Percentiles rank a stretch among this genome's conserved stretches.
Evolutionary conservation across 2,888 invertebrate species (phyloP).

Genomic region (Metacarcinus magister): DNA sequence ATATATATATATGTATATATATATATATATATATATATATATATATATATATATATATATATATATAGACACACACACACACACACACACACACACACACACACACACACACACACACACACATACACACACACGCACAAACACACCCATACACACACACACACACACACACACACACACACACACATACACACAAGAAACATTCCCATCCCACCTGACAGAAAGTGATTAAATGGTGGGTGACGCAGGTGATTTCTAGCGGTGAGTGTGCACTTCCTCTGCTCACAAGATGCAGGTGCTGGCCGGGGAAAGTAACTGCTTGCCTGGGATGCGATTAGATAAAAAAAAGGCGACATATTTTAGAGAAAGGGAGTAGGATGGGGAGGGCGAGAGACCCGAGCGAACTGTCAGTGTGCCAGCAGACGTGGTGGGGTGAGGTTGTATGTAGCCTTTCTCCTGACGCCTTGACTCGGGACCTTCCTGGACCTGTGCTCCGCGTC

Average conservation of each 20-base stretch:
- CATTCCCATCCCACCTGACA: slow-evolving; percentile 38
- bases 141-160: not conserved
- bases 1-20: not conserved
- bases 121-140: not conserved
- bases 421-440: slow-evolving; percentile 21
- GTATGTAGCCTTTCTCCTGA: slow-evolving; percentile 16
- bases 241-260: slow-evolving; percentile 22
- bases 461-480: slow-evolving; percentile 17
- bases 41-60: not conserved
- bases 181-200: not conserved
- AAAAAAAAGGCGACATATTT: slow-evolving; percentile 38
- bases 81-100: not conserved
- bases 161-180: slow-evolving; percentile 42
- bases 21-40: not conserved
- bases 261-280: slow-evolving; percentile 40
- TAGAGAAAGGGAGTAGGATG: slow-evolving; percentile 45
- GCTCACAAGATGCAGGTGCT: slow-evolving; percentile 13
- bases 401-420: slow-evolving; percentile 41
- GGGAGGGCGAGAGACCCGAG: slow-evolving; percentile 27
- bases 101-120: not conserved
- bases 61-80: not conserved
- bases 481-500: not conserved
- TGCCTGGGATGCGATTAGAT: slow-evolving; percentile 40
- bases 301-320: slow-evolving; percentile 45
- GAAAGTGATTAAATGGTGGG: slow-evolving; percentile 7